Evolutionary conservation across 1,140 invertebrate genomes (phyloP), one percentile per base, ranked within the genome.

Genomic region (Drosophila pallidifrons): DNA sequence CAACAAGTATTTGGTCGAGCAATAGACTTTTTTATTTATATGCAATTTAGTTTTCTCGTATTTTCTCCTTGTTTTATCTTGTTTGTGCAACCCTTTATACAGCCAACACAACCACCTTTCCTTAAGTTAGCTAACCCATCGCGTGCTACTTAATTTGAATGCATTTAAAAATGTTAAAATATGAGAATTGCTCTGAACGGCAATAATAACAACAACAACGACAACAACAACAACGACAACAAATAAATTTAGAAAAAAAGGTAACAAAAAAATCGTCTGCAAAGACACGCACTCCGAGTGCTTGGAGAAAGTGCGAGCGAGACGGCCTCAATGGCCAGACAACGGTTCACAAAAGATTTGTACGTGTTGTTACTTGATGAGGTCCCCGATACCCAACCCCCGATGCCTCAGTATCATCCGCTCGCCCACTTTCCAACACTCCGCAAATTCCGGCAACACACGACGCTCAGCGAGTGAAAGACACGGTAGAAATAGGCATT

Each of bases 101-200:
- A 43, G 16, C 25, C 28, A 15, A 20, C 49, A 11, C 49, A n/a
- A 28, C 25, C 20, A 32, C 15, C 5, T 32, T 4, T 10, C 3
- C 30, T 1, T 1, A 16, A 59, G 15, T 5, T 35, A 25, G 47
- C 57, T 47, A 47, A 35, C 38, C 77, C 55, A 43, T 41, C 46
- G 15, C 72, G 43, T 59, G 57, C 74, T 75, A 57, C 85, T 79
- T 83, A 88, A 81, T 88, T 88, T 76, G 86, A 89, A 85, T 89
- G 85, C 85, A 89, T 89, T 89, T 89, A 89, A 89, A 89, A 89
- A 89, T 89, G 85, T 79, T 81, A 89, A 89, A 89, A 89, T 89
- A 89, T 89, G 85, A 79, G 75, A 74, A 86, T 76, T 78, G 49
- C 65, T 68, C 45, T 54, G 25, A 28, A 68, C 28, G 43, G 41